A percentile compares a stretch with the other conserved stretches of the same genome.
phyloP scores from a whole-genome alignment of 2,797 vertebrate species.

The Chelon auratus region DNA sequence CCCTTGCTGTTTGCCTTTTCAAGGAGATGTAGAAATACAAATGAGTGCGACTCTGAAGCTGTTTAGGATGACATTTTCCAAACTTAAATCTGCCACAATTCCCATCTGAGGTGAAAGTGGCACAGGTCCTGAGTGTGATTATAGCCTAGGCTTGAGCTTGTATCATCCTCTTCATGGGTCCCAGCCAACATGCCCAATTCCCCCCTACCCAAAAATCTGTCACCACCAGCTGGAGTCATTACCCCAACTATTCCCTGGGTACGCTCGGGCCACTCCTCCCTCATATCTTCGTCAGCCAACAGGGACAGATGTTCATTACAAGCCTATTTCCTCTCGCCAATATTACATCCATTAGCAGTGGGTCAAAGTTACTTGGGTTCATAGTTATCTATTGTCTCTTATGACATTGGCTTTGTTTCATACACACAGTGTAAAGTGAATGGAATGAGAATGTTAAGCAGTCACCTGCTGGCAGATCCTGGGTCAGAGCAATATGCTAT shows the following conservation, averaged over 20 bases:
- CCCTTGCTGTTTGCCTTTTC: constrained; percentile 11
- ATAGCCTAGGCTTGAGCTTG: constrained; percentile 61
- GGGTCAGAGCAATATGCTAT: constrained; percentile 49
- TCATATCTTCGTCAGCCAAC: constrained; percentile 63
- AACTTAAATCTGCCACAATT: constrained; percentile 29
- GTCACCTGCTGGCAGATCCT: constrained; percentile 54
- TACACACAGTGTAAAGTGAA: constrained; percentile 24
- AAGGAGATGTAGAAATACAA: constrained; percentile 17
- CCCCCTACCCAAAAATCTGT: constrained; percentile 78
- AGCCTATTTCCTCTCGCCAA: constrained; percentile 67
- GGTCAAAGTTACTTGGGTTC: constrained; percentile 38
- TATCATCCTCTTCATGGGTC: constrained; percentile 47
- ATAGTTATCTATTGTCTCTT: constrained; percentile 53
- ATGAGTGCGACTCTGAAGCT: constrained; percentile 13
- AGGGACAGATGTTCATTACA: constrained; percentile 79
- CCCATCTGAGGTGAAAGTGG: constrained; percentile 35
- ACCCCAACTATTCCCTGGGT: constrained; percentile 66
- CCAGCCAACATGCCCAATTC: constrained; percentile 51
- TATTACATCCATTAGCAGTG: constrained; percentile 64
- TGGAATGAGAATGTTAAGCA: constrained; percentile 32
- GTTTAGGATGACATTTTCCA: constrained; percentile 25
- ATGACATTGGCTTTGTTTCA: constrained; percentile 52
- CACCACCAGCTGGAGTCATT: constrained; percentile 83
- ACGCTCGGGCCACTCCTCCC: constrained; percentile 59
- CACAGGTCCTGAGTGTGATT: constrained; percentile 48